Conservation (phyloP, 2,888 invertebrate genomes). For the Netelia melanura region DNA sequence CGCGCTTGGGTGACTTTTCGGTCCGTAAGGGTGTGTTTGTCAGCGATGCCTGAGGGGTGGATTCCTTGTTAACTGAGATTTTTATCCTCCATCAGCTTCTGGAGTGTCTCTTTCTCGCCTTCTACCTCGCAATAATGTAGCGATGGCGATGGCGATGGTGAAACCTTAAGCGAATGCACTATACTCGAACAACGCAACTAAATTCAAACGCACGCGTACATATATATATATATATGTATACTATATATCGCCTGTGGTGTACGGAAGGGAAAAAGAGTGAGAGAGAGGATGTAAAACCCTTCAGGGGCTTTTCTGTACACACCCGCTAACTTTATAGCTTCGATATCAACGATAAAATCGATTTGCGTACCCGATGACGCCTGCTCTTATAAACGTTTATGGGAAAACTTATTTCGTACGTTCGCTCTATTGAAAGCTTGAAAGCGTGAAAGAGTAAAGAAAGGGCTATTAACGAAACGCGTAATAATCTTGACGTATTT, state of each 20-base stretch:
- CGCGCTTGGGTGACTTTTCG: constrained; percentile 61
- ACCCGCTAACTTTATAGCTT: constrained; percentile 51
- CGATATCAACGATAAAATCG: constrained; percentile 60
- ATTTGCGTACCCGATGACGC: constrained; percentile 30
- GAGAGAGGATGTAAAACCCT: constrained; percentile 32
- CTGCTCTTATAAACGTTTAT: constrained; percentile 27
- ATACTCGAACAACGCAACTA: not conserved
- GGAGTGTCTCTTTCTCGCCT: not conserved
- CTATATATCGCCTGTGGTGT: not conserved
- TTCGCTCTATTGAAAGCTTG: not conserved
- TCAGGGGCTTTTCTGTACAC: constrained; percentile 31
- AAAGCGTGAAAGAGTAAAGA: no score
- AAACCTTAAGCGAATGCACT: constrained; percentile 37
- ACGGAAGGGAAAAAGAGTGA: not conserved
- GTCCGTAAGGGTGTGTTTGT: constrained; percentile 57
- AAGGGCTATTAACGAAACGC: no score
- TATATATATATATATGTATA: no score
- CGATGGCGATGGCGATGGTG: constrained; percentile 30
- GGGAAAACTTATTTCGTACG: not conserved
- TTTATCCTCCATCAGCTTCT: constrained; percentile 58
- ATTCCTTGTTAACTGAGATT: constrained; percentile 67
- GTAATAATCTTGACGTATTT: no score
- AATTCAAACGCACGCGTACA: not conserved
- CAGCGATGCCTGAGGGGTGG: constrained; percentile 63
- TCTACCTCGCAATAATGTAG: constrained; percentile 46